These are phyloP conservation scores for Molanna angustata DNA, from an alignment of 2,888 invertebrate genomes.

Conservation along the genomic window DNA sequence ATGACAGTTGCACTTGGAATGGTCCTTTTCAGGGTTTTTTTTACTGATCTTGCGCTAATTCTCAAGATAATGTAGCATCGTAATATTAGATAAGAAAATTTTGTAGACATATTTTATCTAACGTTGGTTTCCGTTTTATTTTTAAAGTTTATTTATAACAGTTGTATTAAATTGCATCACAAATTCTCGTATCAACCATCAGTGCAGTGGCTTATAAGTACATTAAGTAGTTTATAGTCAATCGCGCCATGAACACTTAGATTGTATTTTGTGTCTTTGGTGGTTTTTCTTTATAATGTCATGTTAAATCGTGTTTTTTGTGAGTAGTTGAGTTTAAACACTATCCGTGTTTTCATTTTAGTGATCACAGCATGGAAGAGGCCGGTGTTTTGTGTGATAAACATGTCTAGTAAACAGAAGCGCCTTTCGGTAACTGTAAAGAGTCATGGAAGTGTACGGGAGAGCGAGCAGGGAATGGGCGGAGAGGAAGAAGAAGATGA, in stretches of 20 bases:
- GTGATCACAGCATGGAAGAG: constrained; percentile 24
- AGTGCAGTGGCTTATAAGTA: too few relatives aligned
- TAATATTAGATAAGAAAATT: constrained; percentile 12
- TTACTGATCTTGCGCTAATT: constrained; percentile 23
- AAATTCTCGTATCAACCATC: too few relatives aligned
- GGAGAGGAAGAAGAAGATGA: constrained; percentile 15
- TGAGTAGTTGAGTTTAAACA: too few relatives aligned
- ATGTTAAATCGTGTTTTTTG: too few relatives aligned
- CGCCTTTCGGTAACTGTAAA: constrained; percentile 23
- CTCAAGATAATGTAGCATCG: constrained; percentile 14
- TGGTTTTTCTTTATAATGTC: too few relatives aligned
- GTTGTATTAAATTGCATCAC: too few relatives aligned
- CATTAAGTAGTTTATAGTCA: too few relatives aligned
- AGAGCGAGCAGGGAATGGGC: neutral
- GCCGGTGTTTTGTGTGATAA: constrained; percentile 10
- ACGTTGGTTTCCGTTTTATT: too few relatives aligned
- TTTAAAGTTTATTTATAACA: too few relatives aligned
- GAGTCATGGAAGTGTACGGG: constrained; percentile 13
- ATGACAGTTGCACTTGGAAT: constrained; percentile 25
- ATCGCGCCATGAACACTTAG: too few relatives aligned
- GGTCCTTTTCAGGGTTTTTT: constrained; percentile 20
- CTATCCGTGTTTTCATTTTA: too few relatives aligned
- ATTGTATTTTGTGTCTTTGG: too few relatives aligned
- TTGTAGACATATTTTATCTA: constrained; percentile 5
- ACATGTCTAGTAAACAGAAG: constrained; percentile 25